phyloP scores from a whole-genome alignment of 2,888 invertebrate species.

The Adelognathus sp. region DNA sequence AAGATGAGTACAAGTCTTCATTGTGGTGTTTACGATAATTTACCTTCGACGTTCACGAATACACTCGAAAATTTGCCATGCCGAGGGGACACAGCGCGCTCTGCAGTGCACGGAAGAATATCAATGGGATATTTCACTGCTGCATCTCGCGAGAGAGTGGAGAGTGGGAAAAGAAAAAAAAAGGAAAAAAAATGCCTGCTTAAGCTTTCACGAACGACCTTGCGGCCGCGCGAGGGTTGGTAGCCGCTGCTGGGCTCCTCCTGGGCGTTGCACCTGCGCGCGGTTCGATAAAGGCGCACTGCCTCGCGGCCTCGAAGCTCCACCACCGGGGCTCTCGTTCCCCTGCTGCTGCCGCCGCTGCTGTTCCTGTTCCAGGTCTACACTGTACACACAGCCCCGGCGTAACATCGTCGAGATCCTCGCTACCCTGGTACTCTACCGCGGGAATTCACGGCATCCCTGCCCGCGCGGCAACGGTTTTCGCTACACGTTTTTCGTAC shows the following conservation, averaged over 20 bases:
- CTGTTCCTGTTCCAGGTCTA: constrained; percentile 49
- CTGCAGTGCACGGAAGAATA: constrained; percentile 53
- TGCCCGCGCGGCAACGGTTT: constrained; percentile 28
- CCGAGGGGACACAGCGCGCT: too few species aligned
- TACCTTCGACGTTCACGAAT: too few species aligned
- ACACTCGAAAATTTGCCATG: too few species aligned
- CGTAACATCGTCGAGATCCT: constrained; percentile 25
- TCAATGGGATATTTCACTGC: constrained; percentile 66
- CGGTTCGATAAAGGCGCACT: constrained; percentile 51
- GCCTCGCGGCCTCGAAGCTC: constrained; percentile 50
- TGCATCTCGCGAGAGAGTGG: constrained; percentile 36
- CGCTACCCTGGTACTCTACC: constrained; percentile 17
- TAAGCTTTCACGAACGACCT: constrained; percentile 21
- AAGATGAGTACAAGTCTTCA: too few species aligned
- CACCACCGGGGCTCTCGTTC: constrained; percentile 43
- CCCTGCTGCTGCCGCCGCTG: constrained; percentile 15
- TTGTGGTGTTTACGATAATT: too few species aligned
- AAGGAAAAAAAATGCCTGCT: constrained; percentile 40
- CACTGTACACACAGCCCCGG: constrained; percentile 20
- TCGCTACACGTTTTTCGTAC: constrained; percentile 31
- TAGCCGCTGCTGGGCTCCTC: constrained; percentile 4
- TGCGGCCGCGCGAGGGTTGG: constrained; percentile 23
- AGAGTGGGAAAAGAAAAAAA: too few species aligned
- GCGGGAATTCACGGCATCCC: constrained; percentile 27
- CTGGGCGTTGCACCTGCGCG: constrained; percentile 57